A percentile compares a stretch with the other conserved stretches of the same genome.
These are phyloP conservation scores for Mystacides longicornis DNA, from an alignment of 2,888 invertebrate species.

Conservation along the genomic window DNA sequence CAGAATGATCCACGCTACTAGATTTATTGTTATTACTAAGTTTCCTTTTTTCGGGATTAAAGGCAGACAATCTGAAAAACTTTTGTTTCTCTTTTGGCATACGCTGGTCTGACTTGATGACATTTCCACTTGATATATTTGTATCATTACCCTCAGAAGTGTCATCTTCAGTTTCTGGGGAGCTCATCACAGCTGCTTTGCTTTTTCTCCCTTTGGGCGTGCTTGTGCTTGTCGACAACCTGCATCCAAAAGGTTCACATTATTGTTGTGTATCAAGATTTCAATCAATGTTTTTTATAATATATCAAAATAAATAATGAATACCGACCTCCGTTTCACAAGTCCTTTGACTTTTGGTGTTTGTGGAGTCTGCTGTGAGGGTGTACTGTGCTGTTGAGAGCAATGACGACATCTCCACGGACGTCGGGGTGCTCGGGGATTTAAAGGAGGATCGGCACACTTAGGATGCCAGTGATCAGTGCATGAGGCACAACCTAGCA, in stretches of 20 bases:
- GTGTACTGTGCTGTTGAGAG: slow-evolving; percentile 19
- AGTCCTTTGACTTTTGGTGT: slow-evolving; percentile 18
- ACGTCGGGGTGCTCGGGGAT: slow-evolving; percentile 25
- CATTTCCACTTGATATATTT: slow-evolving; percentile 30
- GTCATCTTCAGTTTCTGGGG: slow-evolving; percentile 37
- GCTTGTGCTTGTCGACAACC: slow-evolving; percentile 34
- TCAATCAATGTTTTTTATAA: background rate
- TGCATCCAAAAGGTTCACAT: slow-evolving; percentile 20
- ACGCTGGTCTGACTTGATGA: slow-evolving; percentile 56
- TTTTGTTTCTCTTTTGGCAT: slow-evolving; percentile 85
- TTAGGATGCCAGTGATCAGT: slow-evolving; percentile 33
- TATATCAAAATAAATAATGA: background rate
- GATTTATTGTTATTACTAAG: slow-evolving; percentile 27
- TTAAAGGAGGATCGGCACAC: slow-evolving; percentile 32
- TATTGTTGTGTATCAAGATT: too few relatives aligned
- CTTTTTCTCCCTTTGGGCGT: slow-evolving; percentile 37
- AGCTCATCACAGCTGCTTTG: slow-evolving; percentile 32
- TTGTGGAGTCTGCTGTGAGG: slow-evolving; percentile 10
- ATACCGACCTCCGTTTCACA: slow-evolving; percentile 19
- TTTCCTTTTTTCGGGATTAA: slow-evolving; percentile 58
- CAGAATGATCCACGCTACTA: slow-evolving; percentile 37
- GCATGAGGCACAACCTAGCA: slow-evolving; percentile 37
- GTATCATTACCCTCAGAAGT: slow-evolving; percentile 43
- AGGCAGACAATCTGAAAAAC: slow-evolving; percentile 75
- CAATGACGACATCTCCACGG: slow-evolving; percentile 25